Evolutionary conservation across 2,888 invertebrate genomes (phyloP).

Genomic region (Microctonus brassicae): DNA sequence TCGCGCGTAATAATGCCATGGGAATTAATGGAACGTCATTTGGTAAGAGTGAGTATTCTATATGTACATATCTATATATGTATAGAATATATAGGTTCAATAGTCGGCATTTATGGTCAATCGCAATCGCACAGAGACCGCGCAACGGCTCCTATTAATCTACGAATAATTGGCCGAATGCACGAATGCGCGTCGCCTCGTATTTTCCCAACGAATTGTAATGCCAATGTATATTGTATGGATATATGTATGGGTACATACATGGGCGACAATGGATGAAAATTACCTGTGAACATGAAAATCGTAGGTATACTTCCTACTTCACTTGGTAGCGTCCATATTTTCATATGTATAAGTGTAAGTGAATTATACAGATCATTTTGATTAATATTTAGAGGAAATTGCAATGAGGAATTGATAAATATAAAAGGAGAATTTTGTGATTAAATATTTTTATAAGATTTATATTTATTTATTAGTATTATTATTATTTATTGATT

Average conservation of each 20-base stretch:
- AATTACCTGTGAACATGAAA: constrained; percentile 24
- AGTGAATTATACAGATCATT: constrained; percentile 22
- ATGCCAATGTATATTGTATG: not conserved
- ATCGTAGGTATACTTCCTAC: not conserved
- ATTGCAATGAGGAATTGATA: too few species aligned
- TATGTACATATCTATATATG: not conserved
- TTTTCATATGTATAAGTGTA: not conserved
- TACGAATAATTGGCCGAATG: constrained; percentile 46
- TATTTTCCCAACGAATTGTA: constrained; percentile 23
- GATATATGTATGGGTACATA: not conserved
- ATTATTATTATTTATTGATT: too few species aligned
- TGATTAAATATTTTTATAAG: too few species aligned
- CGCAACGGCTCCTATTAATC: constrained; percentile 44
- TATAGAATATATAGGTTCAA: too few species aligned
- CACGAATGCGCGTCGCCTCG: constrained; percentile 27
- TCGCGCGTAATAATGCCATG: constrained; percentile 47
- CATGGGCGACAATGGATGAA: constrained; percentile 1
- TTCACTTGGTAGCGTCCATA: not conserved
- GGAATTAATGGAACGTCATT: constrained; percentile 46
- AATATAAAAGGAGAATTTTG: too few species aligned
- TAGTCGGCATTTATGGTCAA: constrained; percentile 49
- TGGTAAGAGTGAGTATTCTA: not conserved
- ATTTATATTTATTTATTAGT: too few species aligned
- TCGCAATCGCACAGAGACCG: constrained; percentile 39
- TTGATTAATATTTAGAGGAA: too few species aligned